Evolutionary conservation across 37 sponge, comb jelly and placozoan genomes (phyloP), one percentile per base, ranked within the genome.

Genomic region (Halichondria panicea): DNA sequence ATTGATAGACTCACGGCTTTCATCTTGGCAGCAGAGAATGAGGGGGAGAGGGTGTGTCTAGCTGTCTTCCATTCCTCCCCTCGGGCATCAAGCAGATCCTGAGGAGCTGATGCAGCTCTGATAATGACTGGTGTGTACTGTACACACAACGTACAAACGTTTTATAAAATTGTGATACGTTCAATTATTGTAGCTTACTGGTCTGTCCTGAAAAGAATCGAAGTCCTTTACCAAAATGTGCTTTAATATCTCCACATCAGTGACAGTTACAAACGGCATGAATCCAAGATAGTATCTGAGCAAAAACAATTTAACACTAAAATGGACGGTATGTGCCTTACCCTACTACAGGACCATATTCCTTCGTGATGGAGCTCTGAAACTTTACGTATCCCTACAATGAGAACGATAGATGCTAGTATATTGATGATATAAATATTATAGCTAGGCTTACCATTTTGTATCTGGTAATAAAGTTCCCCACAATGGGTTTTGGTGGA

Each of bases 231-330:
- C 68, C 48, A 57, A 67, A 35, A 90, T 45, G 19, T 71, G 61
- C 41, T 75, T 90, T 27, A 90, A 2, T 35, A 90, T 55, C 18
- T 84, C 91, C 66, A 90, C 19, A 30, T 90, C 87, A 18, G 66
- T 56, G 19, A 85, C 44, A 21, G 64, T 63, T 0, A 90, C 30
- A 19, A 38, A 18, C 1, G 81, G 82, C 11, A 39, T 36, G 8
- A 30, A 30, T 42, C 91, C 91, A 25, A 64, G 37, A 54, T 81
- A 90, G 39, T 65, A 76, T 22, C 89, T 83, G 57, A 66, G 34
- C 19, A 13, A 5, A 63, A 28, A 9, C 42, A 36, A 30, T n/a
- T 31, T 36, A 2, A 40, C 0, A 46, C 4, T 45, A 6, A 3
- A 4, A 22, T 67, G 24, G 21, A 67, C 27, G 8, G 18, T 67